phyloP scores from a whole-genome alignment of 2,888 invertebrate genomes.

The Gymnoscelis rufifasciata region DNA sequence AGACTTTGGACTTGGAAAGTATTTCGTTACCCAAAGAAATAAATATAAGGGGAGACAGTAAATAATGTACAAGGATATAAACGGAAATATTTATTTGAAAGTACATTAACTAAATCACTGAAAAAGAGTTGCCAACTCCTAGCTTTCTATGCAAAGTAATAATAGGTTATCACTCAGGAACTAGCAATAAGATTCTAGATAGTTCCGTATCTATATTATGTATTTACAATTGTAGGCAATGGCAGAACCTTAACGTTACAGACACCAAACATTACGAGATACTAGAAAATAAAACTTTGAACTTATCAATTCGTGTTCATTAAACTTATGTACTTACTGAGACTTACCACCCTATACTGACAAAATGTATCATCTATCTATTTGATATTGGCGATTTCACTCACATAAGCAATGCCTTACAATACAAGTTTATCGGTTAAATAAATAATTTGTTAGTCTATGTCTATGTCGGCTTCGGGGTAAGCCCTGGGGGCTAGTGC shows the following conservation, averaged over 20 bases:
- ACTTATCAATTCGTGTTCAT: constrained; percentile 34
- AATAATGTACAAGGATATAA: constrained; percentile 32
- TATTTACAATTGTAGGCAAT: constrained; percentile 63
- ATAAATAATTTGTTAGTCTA: constrained; percentile 52
- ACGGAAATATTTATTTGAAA: constrained; percentile 70
- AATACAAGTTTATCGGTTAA: constrained; percentile 23
- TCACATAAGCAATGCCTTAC: constrained; percentile 44
- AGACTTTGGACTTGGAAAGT: too few relatives aligned
- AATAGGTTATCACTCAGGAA: constrained; percentile 56
- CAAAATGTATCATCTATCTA: constrained; percentile 33
- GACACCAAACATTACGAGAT: constrained; percentile 51
- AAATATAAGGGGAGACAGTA: neutral
- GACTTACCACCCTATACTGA: constrained; percentile 32
- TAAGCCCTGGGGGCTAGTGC: constrained; percentile 47
- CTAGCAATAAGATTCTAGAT: constrained; percentile 50
- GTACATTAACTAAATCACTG: constrained; percentile 64
- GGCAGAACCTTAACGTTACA: constrained; percentile 62
- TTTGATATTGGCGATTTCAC: constrained; percentile 30
- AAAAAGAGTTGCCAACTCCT: constrained; percentile 59
- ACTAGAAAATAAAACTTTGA: constrained; percentile 38
- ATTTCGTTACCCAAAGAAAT: neutral
- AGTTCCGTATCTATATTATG: constrained; percentile 37
- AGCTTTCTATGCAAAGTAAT: constrained; percentile 56
- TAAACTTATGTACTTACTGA: constrained; percentile 35
- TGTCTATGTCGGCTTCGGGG: constrained; percentile 55